These are phyloP conservation scores for Calidris pygmaea DNA, from an alignment of 2,113 vertebrate genomes.

Conservation along the genomic window DNA sequence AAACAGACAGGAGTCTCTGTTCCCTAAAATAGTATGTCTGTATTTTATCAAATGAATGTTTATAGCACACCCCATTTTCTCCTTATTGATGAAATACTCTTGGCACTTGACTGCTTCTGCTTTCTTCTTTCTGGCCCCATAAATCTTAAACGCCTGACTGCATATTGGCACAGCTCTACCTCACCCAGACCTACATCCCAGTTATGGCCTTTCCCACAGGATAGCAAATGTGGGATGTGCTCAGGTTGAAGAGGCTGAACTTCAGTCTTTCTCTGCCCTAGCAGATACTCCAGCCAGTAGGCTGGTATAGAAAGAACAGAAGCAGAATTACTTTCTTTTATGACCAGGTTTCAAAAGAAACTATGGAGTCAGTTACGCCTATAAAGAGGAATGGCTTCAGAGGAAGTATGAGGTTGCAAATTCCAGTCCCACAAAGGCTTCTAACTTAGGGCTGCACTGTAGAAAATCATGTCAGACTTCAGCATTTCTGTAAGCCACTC, in stretches of 20 bases:
- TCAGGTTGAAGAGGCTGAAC: not conserved
- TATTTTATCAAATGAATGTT: not conserved
- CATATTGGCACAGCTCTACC: not conserved
- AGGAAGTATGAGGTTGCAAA: not conserved
- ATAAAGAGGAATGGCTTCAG: not conserved
- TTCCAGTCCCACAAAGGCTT: not conserved
- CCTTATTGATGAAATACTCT: conserved; percentile 1
- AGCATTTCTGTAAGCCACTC: not conserved
- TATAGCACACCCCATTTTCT: not conserved
- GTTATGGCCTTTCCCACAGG: not conserved
- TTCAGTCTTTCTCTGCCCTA: not conserved
- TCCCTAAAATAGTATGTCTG: not conserved
- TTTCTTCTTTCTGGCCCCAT: not conserved
- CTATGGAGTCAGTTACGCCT: not conserved
- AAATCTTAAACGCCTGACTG: not conserved
- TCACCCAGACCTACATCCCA: not conserved
- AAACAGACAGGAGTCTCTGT: not conserved
- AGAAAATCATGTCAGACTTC: not conserved
- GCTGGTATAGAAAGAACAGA: not conserved
- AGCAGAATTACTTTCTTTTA: not conserved
- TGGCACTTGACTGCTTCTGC: not conserved
- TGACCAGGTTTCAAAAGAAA: not conserved
- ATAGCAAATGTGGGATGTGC: not conserved
- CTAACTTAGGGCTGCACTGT: not conserved
- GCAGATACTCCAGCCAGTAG: not conserved